phyloP scores from a whole-genome alignment of 2,888 invertebrate species.

The Parnassius orleans region DNA sequence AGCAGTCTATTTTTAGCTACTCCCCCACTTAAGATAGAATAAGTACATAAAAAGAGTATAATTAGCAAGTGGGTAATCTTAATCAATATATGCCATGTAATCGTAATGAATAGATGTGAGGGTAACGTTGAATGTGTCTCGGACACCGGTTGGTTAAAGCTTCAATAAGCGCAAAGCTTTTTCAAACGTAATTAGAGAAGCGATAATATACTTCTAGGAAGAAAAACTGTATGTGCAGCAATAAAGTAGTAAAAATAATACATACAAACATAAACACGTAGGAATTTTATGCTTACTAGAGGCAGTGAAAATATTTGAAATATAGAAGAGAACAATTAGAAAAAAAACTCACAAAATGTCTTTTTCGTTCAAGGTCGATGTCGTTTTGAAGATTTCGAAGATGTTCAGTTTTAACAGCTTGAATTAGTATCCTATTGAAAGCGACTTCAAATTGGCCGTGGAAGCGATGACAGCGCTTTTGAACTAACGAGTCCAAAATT shows the following conservation, averaged over 20 bases:
- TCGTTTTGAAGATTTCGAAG: background rate
- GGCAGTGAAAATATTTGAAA: background rate
- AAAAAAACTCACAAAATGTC: background rate
- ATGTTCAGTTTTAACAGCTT: background rate
- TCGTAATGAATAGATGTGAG: background rate
- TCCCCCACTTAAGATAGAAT: too few species aligned
- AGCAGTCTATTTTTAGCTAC: too few species aligned
- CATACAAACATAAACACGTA: background rate
- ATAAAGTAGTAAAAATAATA: background rate
- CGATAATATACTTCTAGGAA: too few species aligned
- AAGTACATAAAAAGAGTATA: background rate
- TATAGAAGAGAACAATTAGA: background rate
- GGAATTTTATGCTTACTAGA: background rate
- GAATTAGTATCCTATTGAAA: background rate
- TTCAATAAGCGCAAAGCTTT: too few species aligned
- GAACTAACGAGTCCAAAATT: background rate
- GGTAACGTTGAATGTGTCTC: background rate
- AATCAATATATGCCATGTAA: background rate
- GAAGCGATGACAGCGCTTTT: background rate
- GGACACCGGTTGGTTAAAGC: background rate
- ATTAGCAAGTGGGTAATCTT: background rate
- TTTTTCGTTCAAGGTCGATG: background rate
- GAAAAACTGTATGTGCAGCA: background rate
- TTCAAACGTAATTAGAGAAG: too few species aligned
- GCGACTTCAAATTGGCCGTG: background rate